Conservation (phyloP, 2,113 vertebrate genomes). For the Beaufortia kweichowensis region DNA sequence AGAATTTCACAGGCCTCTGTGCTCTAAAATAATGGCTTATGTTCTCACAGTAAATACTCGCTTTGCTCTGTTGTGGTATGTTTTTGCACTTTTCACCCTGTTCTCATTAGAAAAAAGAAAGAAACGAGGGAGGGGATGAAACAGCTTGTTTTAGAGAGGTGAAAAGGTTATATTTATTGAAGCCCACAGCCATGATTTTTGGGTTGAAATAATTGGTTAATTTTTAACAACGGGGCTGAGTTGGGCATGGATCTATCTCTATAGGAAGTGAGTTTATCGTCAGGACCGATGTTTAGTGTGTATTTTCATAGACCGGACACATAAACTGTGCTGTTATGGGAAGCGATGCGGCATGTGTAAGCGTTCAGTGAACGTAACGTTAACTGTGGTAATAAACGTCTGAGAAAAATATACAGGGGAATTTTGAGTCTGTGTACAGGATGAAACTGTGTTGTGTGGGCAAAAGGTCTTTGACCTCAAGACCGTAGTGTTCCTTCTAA, state of each 20-base stretch:
- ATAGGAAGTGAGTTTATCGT: conserved; percentile 52
- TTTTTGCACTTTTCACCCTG: conserved; percentile 68
- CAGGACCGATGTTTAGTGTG: conserved; percentile 38
- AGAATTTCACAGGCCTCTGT: conserved; percentile 60
- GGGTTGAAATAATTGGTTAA: conserved; percentile 52
- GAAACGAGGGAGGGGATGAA: conserved; percentile 33
- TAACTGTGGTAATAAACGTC: conserved; percentile 37
- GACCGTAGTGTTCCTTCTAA: conserved; percentile 28
- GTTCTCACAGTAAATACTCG: conserved; percentile 62
- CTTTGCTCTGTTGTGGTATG: conserved; percentile 63
- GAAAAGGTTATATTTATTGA: conserved; percentile 59
- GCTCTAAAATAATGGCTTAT: conserved; percentile 63
- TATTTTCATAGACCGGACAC: conserved; percentile 36
- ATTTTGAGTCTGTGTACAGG: conserved; percentile 33
- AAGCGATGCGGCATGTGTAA: conserved; percentile 35
- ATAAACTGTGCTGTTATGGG: conserved; percentile 45
- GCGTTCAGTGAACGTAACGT: conserved; percentile 30
- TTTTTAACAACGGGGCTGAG: conserved; percentile 53
- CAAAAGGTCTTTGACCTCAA: conserved; percentile 40
- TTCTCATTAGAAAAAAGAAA: conserved; percentile 56
- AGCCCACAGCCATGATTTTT: conserved; percentile 57
- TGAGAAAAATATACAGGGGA: conserved; percentile 39
- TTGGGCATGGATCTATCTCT: conserved; percentile 44
- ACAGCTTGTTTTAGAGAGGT: conserved; percentile 49
- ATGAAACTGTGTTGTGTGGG: conserved; percentile 34